phyloP scores from a whole-genome alignment of 1,140 invertebrate genomes.

The Zophobas atratus region DNA sequence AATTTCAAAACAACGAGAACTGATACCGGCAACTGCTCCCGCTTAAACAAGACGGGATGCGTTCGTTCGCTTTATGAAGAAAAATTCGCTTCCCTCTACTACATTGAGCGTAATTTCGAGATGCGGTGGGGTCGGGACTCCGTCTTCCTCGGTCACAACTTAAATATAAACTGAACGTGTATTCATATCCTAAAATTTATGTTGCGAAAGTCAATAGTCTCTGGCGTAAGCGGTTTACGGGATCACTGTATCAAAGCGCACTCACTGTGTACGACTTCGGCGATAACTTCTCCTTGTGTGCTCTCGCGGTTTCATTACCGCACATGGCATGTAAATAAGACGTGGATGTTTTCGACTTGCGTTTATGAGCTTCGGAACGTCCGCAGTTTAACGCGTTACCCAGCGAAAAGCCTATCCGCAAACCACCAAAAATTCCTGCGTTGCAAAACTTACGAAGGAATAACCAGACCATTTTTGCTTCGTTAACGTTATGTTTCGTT shows the following conservation, averaged over 20 bases:
- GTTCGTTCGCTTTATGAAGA: slow-evolving; percentile 10
- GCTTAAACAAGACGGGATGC: slow-evolving; percentile 11
- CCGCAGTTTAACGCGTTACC: too few relatives aligned
- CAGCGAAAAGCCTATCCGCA: too few relatives aligned
- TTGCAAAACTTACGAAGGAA: too few relatives aligned
- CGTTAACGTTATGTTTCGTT: too few relatives aligned
- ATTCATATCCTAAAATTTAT: slow-evolving; percentile 42
- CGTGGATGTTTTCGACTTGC: slow-evolving; percentile 17
- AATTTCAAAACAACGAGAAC: slow-evolving; percentile 37
- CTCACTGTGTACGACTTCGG: slow-evolving; percentile 38
- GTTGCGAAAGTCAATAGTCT: slow-evolving; percentile 42
- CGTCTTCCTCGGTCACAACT: slow-evolving; percentile 38
- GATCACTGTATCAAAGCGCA: slow-evolving; percentile 42
- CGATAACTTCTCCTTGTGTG: slow-evolving; percentile 41
- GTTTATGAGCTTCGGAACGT: neutral
- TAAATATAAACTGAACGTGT: slow-evolving; percentile 31
- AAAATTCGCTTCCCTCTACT: slow-evolving; percentile 13
- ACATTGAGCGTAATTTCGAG: slow-evolving; percentile 20
- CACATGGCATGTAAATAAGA: slow-evolving; percentile 38
- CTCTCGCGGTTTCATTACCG: slow-evolving; percentile 39
- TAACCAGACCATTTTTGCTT: too few relatives aligned
- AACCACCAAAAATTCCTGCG: too few relatives aligned
- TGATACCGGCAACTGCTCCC: slow-evolving; percentile 11
- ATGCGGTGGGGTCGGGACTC: slow-evolving; percentile 11
- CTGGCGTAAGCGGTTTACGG: slow-evolving; percentile 40